A percentile compares a stretch with the other conserved stretches of the same genome.
These are phyloP conservation scores for Microcebus tavaratra DNA, from an alignment of 2,113 vertebrate genomes.

Conservation along the genomic window DNA sequence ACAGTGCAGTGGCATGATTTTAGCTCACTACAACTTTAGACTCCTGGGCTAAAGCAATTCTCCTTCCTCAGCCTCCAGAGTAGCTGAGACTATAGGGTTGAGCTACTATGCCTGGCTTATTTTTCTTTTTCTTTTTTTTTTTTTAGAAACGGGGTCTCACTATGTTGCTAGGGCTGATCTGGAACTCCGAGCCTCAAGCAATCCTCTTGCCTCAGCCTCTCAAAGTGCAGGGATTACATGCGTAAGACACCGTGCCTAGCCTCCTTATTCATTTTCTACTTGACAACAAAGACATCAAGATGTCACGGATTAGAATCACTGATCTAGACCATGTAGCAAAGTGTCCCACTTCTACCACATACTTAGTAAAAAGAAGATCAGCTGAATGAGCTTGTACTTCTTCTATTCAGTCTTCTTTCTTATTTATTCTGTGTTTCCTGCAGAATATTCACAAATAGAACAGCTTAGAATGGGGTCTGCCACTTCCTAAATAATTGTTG, in stretches of 20 bases:
- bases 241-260: not conserved
- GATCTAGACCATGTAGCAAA: not conserved
- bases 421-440: not conserved
- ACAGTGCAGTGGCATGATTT: too few relatives aligned
- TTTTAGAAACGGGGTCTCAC: too few relatives aligned
- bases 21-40: too few relatives aligned
- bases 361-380: not conserved
- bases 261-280: slow-evolving; percentile 10
- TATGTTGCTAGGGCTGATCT: too few relatives aligned
- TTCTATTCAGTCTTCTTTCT: not conserved
- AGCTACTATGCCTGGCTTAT: too few relatives aligned
- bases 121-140: too few relatives aligned
- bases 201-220: not conserved
- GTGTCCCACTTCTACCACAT: not conserved
- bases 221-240: not conserved
- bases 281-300: not conserved
- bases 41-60: too few relatives aligned
- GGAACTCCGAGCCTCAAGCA: not conserved
- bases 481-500: not conserved
- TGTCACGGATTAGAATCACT: not conserved
- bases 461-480: not conserved
- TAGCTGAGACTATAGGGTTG: too few relatives aligned
- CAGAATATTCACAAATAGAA: not conserved
- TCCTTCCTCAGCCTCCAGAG: too few relatives aligned
- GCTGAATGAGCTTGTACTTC: not conserved